phyloP scores from a whole-genome alignment of 2,797 vertebrate genomes.

The Diplodus puntazzo region DNA sequence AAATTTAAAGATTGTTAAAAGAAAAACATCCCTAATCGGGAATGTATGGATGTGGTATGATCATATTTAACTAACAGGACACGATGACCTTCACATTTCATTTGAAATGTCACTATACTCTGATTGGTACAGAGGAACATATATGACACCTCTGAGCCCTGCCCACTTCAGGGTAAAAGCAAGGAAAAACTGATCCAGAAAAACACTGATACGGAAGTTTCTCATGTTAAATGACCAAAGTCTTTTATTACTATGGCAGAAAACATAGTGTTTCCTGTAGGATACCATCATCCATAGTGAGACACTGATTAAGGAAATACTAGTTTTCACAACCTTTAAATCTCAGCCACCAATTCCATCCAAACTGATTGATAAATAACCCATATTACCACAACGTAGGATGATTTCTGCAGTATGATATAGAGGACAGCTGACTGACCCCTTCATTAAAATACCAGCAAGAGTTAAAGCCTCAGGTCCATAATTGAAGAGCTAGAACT shows the following conservation, averaged over 20 bases:
- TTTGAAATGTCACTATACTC: neutral
- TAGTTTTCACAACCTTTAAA: neutral
- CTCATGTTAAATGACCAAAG: neutral
- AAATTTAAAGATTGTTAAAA: no score
- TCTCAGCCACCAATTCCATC: neutral
- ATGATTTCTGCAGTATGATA: neutral
- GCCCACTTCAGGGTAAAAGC: neutral
- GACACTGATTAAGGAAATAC: slow-evolving; percentile 6
- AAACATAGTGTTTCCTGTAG: neutral
- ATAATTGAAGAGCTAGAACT: slow-evolving; percentile 36
- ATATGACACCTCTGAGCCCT: neutral
- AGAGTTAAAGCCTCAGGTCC: slow-evolving; percentile 35
- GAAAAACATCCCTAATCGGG: neutral
- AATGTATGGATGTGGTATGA: neutral
- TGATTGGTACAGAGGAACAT: neutral
- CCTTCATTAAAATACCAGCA: slow-evolving; percentile 33
- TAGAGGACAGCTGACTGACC: slow-evolving; percentile 6
- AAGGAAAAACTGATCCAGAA: no score
- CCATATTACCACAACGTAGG: neutral
- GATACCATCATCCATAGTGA: neutral
- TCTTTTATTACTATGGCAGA: neutral
- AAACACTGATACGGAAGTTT: neutral
- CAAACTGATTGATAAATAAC: slow-evolving; percentile 16
- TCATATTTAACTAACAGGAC: slow-evolving; percentile 2
- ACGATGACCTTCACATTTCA: neutral